Conservation (phyloP, 2,888 invertebrate species). For the Tenthredo livida region DNA sequence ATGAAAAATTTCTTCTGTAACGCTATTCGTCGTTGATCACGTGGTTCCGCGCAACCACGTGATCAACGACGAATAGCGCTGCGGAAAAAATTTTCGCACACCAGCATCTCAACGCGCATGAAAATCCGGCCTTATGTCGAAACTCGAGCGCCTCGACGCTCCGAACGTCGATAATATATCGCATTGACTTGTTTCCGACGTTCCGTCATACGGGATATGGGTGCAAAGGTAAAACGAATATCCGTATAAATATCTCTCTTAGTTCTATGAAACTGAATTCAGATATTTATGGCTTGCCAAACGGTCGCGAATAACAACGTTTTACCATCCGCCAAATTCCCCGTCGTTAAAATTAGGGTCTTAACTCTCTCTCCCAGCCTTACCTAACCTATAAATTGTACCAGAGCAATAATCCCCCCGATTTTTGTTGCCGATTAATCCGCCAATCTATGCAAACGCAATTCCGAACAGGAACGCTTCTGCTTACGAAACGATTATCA, state of each 20-base stretch:
- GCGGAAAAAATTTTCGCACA: no score
- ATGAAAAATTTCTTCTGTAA: no score
- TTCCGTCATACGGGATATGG: slow-evolving; percentile 25
- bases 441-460: not conserved
- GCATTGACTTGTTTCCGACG: not conserved
- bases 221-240: slow-evolving; percentile 23
- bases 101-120: no score
- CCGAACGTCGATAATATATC: not conserved
- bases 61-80: no score
- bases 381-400: not conserved
- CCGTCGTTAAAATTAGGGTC: not conserved
- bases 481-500: not conserved
- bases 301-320: not conserved
- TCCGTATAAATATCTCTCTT: not conserved
- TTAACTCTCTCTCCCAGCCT: not conserved
- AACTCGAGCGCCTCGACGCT: not conserved
- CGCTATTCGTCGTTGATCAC: no score
- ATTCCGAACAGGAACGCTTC: not conserved
- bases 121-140: no score
- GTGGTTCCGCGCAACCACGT: no score
- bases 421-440: not conserved
- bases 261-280: not conserved
- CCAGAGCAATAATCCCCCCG: not conserved
- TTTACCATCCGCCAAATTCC: not conserved
- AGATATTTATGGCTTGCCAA: not conserved